These are phyloP conservation scores for Halcyon badia DNA, from an alignment of 2,797 vertebrate species.

Conservation along the genomic window DNA sequence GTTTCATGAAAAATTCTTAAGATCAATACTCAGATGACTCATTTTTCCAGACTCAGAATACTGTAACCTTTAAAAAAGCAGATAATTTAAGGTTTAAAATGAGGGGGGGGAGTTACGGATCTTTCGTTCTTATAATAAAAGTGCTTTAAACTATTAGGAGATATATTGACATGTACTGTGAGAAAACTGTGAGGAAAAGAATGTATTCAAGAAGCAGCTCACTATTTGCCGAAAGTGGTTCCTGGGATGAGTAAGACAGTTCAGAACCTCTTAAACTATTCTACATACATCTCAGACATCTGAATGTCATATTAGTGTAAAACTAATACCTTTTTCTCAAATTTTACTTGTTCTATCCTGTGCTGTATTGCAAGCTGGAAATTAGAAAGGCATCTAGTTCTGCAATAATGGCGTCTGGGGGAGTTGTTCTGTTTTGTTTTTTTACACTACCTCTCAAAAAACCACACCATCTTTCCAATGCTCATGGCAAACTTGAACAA, in stretches of 20 bases:
- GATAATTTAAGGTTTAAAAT: neutral
- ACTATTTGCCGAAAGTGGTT: neutral
- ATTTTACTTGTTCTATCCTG: neutral
- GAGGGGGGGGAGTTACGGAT: neutral
- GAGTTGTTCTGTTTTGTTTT: neutral
- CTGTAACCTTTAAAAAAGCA: neutral
- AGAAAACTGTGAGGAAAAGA: neutral
- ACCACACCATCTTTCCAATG: fast-evolving
- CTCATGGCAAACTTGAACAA: neutral
- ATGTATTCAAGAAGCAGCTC: neutral
- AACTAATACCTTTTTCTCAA: fast-evolving
- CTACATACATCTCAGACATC: neutral
- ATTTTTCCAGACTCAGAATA: neutral
- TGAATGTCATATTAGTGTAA: neutral
- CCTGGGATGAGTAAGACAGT: neutral
- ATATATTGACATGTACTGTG: neutral
- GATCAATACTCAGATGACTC: neutral
- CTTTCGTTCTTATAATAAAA: neutral
- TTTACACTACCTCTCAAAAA: neutral
- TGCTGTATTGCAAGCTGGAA: neutral
- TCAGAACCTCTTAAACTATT: neutral
- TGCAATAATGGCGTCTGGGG: fast-evolving
- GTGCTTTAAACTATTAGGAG: neutral
- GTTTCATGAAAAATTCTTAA: neutral
- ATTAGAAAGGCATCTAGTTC: neutral